phyloP scores from a whole-genome alignment of 2,888 invertebrate species.

The Orthonychiurus folsomi region DNA sequence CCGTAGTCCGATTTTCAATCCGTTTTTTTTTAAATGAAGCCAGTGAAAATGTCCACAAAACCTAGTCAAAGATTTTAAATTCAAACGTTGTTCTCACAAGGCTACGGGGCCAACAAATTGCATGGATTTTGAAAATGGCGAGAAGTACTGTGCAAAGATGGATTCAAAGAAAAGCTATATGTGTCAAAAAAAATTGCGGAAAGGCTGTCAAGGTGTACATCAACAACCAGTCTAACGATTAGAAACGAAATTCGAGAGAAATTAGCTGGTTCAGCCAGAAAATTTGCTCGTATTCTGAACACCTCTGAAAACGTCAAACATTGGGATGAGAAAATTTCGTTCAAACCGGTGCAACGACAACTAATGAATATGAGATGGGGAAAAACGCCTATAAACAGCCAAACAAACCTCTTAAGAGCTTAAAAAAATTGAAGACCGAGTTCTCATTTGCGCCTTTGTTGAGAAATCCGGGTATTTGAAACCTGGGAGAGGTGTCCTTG shows the following conservation, averaged over 20 bases:
- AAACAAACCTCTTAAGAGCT: not conserved
- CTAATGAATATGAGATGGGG: not conserved
- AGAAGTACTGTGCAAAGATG: not conserved
- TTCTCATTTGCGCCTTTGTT: not conserved
- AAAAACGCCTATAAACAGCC: not conserved
- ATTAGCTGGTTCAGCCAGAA: not conserved
- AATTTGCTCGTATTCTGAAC: not conserved
- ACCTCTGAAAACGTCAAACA: not conserved
- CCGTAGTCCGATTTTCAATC: not conserved
- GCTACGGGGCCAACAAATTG: too few species aligned
- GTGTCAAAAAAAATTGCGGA: not conserved
- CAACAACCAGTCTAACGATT: not conserved
- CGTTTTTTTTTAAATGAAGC: too few species aligned
- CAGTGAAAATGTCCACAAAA: not conserved
- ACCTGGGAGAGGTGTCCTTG: not conserved
- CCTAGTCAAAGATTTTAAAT: too few species aligned
- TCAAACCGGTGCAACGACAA: not conserved
- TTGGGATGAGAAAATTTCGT: not conserved
- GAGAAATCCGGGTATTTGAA: not conserved
- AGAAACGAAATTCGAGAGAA: not conserved
- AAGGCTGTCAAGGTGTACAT: not conserved
- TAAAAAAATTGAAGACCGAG: slow-evolving; percentile 3
- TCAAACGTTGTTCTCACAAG: too few species aligned
- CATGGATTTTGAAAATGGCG: not conserved
- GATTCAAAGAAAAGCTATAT: not conserved